A percentile compares a stretch with the other conserved stretches of the same genome.
These are phyloP conservation scores for Sweltsa coloradensis DNA, from an alignment of 1,140 invertebrate genomes.

Conservation along the genomic window DNA sequence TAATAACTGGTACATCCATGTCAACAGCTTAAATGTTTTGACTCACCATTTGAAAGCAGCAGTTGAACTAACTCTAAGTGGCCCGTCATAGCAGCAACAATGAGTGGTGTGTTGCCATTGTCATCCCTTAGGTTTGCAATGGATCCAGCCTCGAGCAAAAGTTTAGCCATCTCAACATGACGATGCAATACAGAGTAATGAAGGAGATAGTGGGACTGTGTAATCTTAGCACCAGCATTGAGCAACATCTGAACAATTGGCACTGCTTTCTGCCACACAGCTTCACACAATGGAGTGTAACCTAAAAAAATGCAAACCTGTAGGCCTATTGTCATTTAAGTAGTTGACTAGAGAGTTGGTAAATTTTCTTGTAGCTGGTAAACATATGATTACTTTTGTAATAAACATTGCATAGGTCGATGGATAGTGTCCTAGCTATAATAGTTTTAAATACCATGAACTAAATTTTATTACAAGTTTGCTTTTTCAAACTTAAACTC, in stretches of 20 bases:
- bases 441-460: too few relatives aligned
- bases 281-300: conserved; percentile 38
- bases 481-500: too few relatives aligned
- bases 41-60: conserved; percentile 34
- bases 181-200: conserved; percentile 39
- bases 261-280: conserved; percentile 34
- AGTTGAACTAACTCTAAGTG: conserved; percentile 35
- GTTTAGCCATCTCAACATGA: conserved; percentile 32
- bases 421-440: too few relatives aligned
- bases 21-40: conserved; percentile 1
- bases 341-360: too few relatives aligned
- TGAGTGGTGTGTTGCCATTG: conserved; percentile 43
- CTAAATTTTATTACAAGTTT: too few relatives aligned
- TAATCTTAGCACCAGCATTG: conserved; percentile 38
- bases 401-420: too few relatives aligned
- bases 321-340: too few relatives aligned
- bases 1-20: background rate
- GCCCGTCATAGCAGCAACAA: conserved; percentile 41
- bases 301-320: too few relatives aligned
- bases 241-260: conserved; percentile 31
- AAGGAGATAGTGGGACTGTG: conserved; percentile 40
- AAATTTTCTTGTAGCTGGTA: too few relatives aligned
- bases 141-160: conserved; percentile 35
- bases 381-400: too few relatives aligned
- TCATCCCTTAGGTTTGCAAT: conserved; percentile 37